phyloP scores from a whole-genome alignment of 1,140 invertebrate species.

The Notospermus geniculatus region DNA sequence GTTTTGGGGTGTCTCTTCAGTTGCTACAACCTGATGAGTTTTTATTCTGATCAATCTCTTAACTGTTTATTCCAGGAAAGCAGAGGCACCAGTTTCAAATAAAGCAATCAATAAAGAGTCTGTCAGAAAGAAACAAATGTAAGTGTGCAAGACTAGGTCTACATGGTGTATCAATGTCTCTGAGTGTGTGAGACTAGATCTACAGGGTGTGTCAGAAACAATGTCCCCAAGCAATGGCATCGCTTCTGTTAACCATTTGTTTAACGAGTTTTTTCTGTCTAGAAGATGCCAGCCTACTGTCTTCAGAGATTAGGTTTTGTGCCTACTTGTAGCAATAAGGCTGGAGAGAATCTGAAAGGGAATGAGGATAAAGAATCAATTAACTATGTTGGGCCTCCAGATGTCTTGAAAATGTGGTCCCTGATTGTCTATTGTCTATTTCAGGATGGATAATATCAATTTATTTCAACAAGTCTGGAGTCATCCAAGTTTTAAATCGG shows the following conservation, averaged over 20 bases:
- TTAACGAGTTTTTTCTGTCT: no score
- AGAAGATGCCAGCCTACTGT: no score
- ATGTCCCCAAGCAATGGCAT: no score
- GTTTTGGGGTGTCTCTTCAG: no score
- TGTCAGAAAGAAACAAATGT: slow-evolving; percentile 39
- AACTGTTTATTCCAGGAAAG: neutral
- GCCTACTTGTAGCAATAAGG: no score
- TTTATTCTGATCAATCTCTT: neutral
- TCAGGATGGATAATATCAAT: slow-evolving; percentile 32
- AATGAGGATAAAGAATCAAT: neutral
- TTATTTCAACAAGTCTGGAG: slow-evolving; percentile 36
- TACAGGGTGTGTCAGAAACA: no score
- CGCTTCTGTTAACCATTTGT: no score
- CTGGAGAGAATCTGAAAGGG: no score
- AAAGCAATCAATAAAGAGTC: slow-evolving; percentile 36
- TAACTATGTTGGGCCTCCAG: neutral
- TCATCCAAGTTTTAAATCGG: slow-evolving; percentile 32
- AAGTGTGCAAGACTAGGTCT: no score
- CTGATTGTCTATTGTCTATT: slow-evolving; percentile 11
- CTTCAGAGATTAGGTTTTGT: no score
- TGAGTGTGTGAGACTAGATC: no score
- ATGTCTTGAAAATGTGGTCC: neutral
- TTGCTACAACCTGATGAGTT: neutral
- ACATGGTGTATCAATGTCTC: no score
- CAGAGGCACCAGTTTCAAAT: slow-evolving; percentile 17